Base-by-base conservation (phyloP, 2,113 vertebrate genomes). In the Aldabrachelys gigantea region DNA sequence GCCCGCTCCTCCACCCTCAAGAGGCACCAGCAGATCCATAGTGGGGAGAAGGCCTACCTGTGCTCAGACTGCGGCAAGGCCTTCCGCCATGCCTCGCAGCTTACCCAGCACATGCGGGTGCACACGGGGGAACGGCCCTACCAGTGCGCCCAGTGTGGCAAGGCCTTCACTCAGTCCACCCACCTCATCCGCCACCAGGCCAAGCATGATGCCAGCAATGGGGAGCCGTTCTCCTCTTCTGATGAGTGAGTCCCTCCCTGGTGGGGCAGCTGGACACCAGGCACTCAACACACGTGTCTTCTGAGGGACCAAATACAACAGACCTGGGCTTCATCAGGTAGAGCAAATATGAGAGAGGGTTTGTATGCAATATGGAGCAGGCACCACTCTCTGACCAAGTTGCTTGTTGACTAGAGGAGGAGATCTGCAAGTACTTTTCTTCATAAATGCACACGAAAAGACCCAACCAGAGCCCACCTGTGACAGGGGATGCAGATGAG, bases 21-120 rank as follows among this genome's bases (percentile, higher is more conserved):
- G 82, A 65, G 86, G 72, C 98, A 98, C 88, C 97, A 97, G 91
- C 90, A 97, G 93, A 91, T 97, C 41, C 94, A 87, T 8, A 98
- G 98, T 0, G 98, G 98, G 14, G 98, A 98, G 89, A 98, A 98
- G 96, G 98, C 98, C 2, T 98, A 98, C 57, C 89, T 87, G n/a
- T 98, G 98, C 81, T 93, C 96, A 72, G 89, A 82, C 80, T 82
- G 80, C 2, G 80, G 80, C 50, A 82, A 50, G 53, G 50, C 80
- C 80, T 82, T 82, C 80, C 50, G 80, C 38, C 80, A 82, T n/a
- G 80, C 80, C 80, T 82, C 80, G 5, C 80, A 82, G 80, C 80
- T 82, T 9, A 44, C 53, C 41, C 82, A 84, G 82, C 80, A 82
- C 16, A 10, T 21, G 17, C 82, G 41, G 49, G 82, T 62, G 14